Base-by-base conservation (phyloP, 2,888 invertebrate genomes). In the Melangyna quadrimaculata region DNA sequence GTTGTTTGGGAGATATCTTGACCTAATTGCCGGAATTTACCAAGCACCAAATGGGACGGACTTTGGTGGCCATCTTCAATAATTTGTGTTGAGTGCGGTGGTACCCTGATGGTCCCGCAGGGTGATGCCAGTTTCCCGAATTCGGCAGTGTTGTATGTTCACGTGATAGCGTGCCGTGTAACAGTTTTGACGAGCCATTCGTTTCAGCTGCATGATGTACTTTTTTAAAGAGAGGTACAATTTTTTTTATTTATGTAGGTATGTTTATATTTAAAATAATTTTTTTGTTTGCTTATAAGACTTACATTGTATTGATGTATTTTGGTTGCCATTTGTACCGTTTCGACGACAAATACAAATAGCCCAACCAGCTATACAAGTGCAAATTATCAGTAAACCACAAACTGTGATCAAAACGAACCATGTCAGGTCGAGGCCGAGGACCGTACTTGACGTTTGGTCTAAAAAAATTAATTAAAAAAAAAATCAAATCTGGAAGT, bases 91-190 rank as follows among this genome's bases (percentile, higher is more conserved):
- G 92, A 91, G 90, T 92, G 92, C 91, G 91, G 92, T 90, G 92
- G 92, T 92, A 92, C 92, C 92, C 91, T 91, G 90, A 92, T 92
- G 91, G 92, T 92, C 96, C 97, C 97, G 96, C 97, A 97, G 97
- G 97, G 97, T 95, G 96, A 96, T 94, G 95, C 97, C 96, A 97
- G 97, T 97, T 97, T 97, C 97, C 97, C 97, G 96, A 96, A 93
- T 93, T 93, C 92, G 93, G 94, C 93, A 94, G 93, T 91, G 93
- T 93, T 92, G 93, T 92, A 90, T 92, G 92, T 88, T 93, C 93
- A 90, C 93, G 93, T 92, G 92, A 93, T 91, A 92, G 90, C 93
- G 93, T 94, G 93, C 92, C 94, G 77, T 94, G 94, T 93, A 94
- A 92, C 92, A 93, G 93, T 89, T 93, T 94, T 90, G 94, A 94